Percentiles rank a stretch among this genome's conserved stretches.
Evolutionary conservation across 1,140 invertebrate species (phyloP).

Genomic region (Micrasema longulum): DNA sequence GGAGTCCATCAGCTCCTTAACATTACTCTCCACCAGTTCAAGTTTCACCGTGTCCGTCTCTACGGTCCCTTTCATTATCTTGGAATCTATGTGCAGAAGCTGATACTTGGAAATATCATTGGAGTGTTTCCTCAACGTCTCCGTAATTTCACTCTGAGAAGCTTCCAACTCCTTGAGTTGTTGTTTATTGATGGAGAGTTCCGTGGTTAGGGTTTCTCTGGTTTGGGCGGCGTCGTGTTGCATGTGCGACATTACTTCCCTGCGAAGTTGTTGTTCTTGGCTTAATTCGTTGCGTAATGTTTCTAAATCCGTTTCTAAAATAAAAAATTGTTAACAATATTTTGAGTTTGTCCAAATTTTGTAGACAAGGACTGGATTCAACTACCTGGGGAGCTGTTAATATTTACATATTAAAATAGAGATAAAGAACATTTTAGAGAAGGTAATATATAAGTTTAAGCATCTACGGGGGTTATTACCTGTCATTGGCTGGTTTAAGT

Average conservation of each 20-base stretch:
- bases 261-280: conserved; percentile 14
- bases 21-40: conserved; percentile 30
- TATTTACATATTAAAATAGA: too few relatives aligned
- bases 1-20: conserved; percentile 27
- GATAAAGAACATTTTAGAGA: too few relatives aligned
- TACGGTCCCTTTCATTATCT: conserved; percentile 36
- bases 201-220: conserved; percentile 23
- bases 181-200: conserved; percentile 37
- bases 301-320: conserved; percentile 46
- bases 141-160: conserved; percentile 9
- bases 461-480: too few relatives aligned
- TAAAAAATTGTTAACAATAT: too few relatives aligned
- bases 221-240: conserved; percentile 33
- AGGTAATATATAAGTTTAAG: too few relatives aligned
- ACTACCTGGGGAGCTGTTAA: too few relatives aligned
- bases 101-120: conserved; percentile 45
- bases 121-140: conserved; percentile 11
- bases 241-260: conserved; percentile 37
- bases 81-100: conserved; percentile 36
- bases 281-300: conserved; percentile 42
- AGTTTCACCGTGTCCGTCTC: conserved; percentile 46
- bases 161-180: conserved; percentile 33
- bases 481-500: too few relatives aligned
- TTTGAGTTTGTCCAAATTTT: too few relatives aligned
- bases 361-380: too few relatives aligned